Evolutionary conservation across 1,140 invertebrate genomes (phyloP), one percentile per base, ranked within the genome.

Genomic region (Drosophila watanabei): DNA sequence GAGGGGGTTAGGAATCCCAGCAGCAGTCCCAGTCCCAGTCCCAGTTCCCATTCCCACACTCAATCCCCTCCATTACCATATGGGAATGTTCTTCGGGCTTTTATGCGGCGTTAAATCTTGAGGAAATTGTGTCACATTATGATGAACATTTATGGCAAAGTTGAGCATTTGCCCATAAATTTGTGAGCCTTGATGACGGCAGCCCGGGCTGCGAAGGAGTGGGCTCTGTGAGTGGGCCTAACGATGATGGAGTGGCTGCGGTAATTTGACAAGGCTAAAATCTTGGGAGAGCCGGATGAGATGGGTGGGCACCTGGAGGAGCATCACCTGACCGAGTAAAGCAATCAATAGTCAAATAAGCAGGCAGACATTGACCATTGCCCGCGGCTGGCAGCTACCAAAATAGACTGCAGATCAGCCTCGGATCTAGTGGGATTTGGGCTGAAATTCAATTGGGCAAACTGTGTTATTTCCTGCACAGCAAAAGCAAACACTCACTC

Each of bases 91-190:
- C 28, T 18, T 37, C 45, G 68, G 56, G 75, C 56, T 75, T 80
- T 89, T 89, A 85, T 89, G 85, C 85, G 64, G 82, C 86, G 86
- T 90, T 90, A 90, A 90, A 90, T 90, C 86, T 90, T 80, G 71
- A 82, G 86, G 76, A 90, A 90, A 90, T 90, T 90, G 86, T 90
- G 86, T 90, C 86, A 86, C 86, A 90, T 90, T 86, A 90, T 90
- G 82, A 88, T 88, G 86, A 89, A 90, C 85, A 88, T 88, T 88
- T 88, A 88, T 88, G 85, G 78, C 78, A 81, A 85, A 85, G 78
- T 79, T 82, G 86, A 90, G 81, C 82, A 84, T 81, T 79, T 59
- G 69, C 78, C 52, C 85, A 88, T 88, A 88, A 88, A 88, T 88
- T 88, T 70, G 73, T 79, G 64, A 79, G 66, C 72, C 79, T 18